These are phyloP conservation scores for Ataeniobius toweri DNA, from an alignment of 2,797 vertebrate genomes.

Conservation along the genomic window DNA sequence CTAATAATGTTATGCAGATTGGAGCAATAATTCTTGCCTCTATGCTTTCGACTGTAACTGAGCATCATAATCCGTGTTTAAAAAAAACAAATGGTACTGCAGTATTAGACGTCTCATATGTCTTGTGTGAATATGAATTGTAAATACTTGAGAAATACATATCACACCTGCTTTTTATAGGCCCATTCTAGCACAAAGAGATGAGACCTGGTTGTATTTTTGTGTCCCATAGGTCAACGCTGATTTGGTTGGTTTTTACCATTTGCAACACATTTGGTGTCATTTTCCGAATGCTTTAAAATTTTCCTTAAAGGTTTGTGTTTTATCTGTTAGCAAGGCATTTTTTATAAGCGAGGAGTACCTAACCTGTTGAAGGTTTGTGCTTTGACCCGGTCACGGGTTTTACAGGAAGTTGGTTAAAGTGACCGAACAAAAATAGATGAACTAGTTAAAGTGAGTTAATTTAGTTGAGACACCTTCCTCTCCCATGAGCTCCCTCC, in stretches of 20 bases:
- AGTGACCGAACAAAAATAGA: slow-evolving; percentile 1
- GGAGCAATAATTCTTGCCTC: slow-evolving; percentile 90
- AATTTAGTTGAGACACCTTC: neutral
- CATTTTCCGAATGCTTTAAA: slow-evolving; percentile 56
- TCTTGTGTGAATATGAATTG: slow-evolving; percentile 91
- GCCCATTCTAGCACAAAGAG: slow-evolving; percentile 92
- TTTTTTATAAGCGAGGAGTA: slow-evolving; percentile 73
- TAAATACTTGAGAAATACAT: slow-evolving; percentile 92
- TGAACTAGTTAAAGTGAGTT: neutral
- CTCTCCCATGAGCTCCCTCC: neutral
- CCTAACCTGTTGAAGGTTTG: slow-evolving; percentile 49
- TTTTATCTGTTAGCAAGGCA: slow-evolving; percentile 73
- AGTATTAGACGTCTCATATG: slow-evolving; percentile 87
- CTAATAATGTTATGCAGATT: slow-evolving; percentile 80
- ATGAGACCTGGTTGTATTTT: slow-evolving; percentile 89
- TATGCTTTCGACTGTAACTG: slow-evolving; percentile 72
- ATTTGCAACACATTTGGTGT: slow-evolving; percentile 58
- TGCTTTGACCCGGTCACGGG: neutral
- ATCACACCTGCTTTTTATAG: slow-evolving; percentile 92
- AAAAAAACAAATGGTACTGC: slow-evolving; percentile 84
- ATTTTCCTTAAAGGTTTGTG: slow-evolving; percentile 45
- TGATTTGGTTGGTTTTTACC: slow-evolving; percentile 62
- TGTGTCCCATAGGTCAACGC: slow-evolving; percentile 78
- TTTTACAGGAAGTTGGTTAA: slow-evolving; percentile 23
- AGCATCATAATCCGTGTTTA: slow-evolving; percentile 79